Percentiles rank a stretch among this genome's conserved stretches.
These are phyloP conservation scores for Hyphantria cunea DNA, from an alignment of 1,140 invertebrate species.

Conservation along the genomic window DNA sequence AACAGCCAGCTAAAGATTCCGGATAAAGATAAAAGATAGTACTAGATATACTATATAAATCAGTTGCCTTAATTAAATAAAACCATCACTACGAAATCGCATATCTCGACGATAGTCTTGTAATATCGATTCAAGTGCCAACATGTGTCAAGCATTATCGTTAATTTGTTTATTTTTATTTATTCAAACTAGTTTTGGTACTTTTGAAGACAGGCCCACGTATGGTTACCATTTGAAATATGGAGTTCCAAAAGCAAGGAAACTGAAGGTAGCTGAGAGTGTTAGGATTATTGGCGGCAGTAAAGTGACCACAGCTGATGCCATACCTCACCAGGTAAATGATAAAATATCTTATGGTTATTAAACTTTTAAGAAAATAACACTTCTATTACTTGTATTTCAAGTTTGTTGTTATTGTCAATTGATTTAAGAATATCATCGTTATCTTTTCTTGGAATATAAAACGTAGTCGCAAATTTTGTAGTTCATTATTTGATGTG, in stretches of 20 bases:
- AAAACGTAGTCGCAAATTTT: no score
- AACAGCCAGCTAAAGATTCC: no score
- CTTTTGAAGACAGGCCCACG: neutral
- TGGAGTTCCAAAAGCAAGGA: conserved; percentile 41
- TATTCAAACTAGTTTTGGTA: conserved; percentile 1
- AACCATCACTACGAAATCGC: conserved; percentile 2
- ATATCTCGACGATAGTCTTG: neutral
- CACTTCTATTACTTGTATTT: no score
- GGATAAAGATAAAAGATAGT: no score
- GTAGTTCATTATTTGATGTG: no score
- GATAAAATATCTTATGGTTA: neutral
- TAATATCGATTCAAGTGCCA: neutral
- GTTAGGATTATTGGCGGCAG: conserved; percentile 51
- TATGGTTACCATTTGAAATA: conserved; percentile 46
- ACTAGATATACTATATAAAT: no score
- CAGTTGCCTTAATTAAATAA: neutral
- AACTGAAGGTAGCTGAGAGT: conserved; percentile 21
- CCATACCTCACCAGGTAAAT: conserved; percentile 51
- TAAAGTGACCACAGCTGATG: conserved; percentile 27
- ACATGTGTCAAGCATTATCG: neutral
- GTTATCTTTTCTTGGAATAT: no score
- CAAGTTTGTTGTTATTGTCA: no score
- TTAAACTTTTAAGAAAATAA: neutral
- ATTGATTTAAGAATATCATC: no score
- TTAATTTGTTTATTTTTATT: conserved; percentile 19